Evolutionary conservation across 2,888 invertebrate species (phyloP), one percentile per base, ranked within the genome.

Genomic region (Eutolmus rufibarbis): DNA sequence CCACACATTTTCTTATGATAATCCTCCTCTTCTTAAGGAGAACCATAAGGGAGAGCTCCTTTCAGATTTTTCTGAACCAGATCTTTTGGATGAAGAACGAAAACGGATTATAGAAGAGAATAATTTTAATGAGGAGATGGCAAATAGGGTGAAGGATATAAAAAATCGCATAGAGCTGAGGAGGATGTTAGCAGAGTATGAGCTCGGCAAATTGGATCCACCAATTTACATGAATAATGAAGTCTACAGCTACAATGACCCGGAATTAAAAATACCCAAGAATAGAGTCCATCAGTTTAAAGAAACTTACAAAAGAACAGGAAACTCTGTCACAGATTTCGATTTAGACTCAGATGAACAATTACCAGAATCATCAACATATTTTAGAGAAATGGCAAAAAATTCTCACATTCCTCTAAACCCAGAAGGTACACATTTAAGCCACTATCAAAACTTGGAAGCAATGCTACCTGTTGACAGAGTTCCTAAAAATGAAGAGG

Each of bases 301-400:
- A 89, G 93, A 94, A 89, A 93, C 93, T 34, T 81, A 87, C 79
- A 93, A 79, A 88, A 91, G 74, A 90, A 90, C 19, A 88, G 88
- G 77, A 37, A 23, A 77, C 7, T 23, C 40, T 86, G 43, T 88
- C 16, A 56, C 19, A 1, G 89, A 90, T 56, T 89, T 90, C 74
- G 86, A 88, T 46, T 89, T 89, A 66, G 90, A 91, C 89, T 91
- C 91, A 87, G 92, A 93, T 74, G 91, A 91, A 16, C 87, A 88
- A 74, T 81, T 76, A 2, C 74, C 94, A 16, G 90, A 94, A 8
- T 93, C 87, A 12, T 46, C 79, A n/a, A 87, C 88, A 93, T 1
- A 93, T 91, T 89, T 93, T 93, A 2, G 93, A 93, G 66, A 94
- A 93, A 89, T 93, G 93, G 89, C 91, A 93, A 12, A 93, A 93